These are phyloP conservation scores for Marmota monax DNA, from an alignment of 2,113 vertebrate genomes.

Conservation along the genomic window DNA sequence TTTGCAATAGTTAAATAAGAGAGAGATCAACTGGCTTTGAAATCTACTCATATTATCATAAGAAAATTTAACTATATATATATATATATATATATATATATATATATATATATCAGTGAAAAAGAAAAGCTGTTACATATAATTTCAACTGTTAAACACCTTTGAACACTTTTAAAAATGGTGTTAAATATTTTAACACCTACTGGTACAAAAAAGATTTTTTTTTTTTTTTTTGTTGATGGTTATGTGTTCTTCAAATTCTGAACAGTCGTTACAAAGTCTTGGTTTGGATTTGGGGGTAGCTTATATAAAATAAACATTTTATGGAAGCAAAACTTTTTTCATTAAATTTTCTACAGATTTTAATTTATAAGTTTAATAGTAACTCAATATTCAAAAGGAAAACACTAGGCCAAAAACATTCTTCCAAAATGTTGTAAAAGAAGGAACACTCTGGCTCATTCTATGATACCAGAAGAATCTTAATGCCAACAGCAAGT, in stretches of 20 bases:
- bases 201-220: conserved; percentile 16
- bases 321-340: conserved; percentile 32
- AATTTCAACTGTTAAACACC: conserved; percentile 52
- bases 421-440: conserved; percentile 55
- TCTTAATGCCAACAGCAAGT: conserved; percentile 40
- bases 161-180: conserved; percentile 50
- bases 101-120: conserved; percentile 18
- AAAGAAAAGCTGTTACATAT: conserved; percentile 51
- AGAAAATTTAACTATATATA: conserved; percentile 58
- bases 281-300: conserved; percentile 40
- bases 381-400: conserved; percentile 39
- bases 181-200: conserved; percentile 59
- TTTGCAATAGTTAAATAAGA: conserved; percentile 66
- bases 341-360: conserved; percentile 51
- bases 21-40: conserved; percentile 56
- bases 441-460: conserved; percentile 3
- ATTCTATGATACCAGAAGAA: conserved; percentile 46
- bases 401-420: conserved; percentile 43
- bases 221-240: not conserved
- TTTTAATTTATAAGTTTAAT: conserved; percentile 60
- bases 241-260: conserved; percentile 41
- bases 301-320: conserved; percentile 53
- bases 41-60: conserved; percentile 68
- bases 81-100: not conserved
- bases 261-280: conserved; percentile 46